A percentile compares a stretch with the other conserved stretches of the same genome.
These are phyloP conservation scores for Ganaspis sp. DNA, from an alignment of 1,140 invertebrate genomes.

Conservation along the genomic window DNA sequence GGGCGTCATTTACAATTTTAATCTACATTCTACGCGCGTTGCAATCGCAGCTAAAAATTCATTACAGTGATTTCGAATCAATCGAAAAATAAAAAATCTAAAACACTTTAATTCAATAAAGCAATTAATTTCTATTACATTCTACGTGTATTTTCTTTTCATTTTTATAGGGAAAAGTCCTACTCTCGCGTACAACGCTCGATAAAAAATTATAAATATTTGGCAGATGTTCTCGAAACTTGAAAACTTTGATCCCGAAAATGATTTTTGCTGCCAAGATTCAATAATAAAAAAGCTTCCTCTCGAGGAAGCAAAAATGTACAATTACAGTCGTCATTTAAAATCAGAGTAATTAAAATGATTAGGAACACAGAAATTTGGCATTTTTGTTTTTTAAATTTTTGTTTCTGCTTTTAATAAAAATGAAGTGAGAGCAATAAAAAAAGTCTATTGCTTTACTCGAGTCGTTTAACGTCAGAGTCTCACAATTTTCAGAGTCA, in stretches of 20 bases:
- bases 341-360: background rate
- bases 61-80: slow-evolving; percentile 10
- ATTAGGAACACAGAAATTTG: slow-evolving; percentile 15
- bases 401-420: background rate
- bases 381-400: background rate
- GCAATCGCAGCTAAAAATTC: background rate
- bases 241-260: slow-evolving; percentile 8
- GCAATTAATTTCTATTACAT: background rate
- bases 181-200: slow-evolving; percentile 17
- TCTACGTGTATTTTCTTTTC: background rate
- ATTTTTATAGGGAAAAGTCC: background rate
- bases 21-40: slow-evolving; percentile 3
- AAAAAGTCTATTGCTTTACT: background rate
- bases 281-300: too few species aligned
- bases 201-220: slow-evolving; percentile 30
- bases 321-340: background rate
- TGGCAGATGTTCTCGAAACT: background rate
- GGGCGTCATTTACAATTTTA: slow-evolving; percentile 8
- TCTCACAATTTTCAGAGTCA: slow-evolving; percentile 13
- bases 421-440: background rate
- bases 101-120: background rate
- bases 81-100: slow-evolving; percentile 15
- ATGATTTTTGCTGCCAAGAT: slow-evolving; percentile 12
- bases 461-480: background rate
- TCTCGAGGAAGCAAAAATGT: too few species aligned